phyloP scores from a whole-genome alignment of 2,797 vertebrate species.

The Pseudocheirus occidentalis region DNA sequence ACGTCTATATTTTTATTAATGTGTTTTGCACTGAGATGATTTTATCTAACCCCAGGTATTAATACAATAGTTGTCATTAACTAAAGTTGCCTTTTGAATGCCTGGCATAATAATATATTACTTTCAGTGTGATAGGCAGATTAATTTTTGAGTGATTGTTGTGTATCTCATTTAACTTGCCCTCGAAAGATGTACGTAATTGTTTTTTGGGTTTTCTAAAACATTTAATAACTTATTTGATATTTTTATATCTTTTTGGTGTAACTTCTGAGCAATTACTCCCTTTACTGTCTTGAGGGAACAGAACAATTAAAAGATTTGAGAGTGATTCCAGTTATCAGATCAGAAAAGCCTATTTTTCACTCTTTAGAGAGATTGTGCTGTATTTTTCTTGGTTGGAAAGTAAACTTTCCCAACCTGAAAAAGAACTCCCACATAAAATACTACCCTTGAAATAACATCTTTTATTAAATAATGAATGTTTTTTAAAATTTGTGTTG shows the following conservation, averaged over 20 bases:
- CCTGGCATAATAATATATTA: conserved; percentile 51
- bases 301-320: conserved; percentile 1
- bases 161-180: conserved; percentile 65
- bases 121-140: conserved; percentile 47
- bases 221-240: conserved; percentile 56
- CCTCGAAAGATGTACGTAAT: conserved; percentile 70
- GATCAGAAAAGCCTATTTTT: not conserved
- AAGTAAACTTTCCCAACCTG: not conserved
- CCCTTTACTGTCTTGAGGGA: not conserved
- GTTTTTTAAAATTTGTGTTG: not conserved
- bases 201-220: conserved; percentile 46
- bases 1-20: conserved; percentile 66
- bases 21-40: conserved; percentile 61
- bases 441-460: not conserved
- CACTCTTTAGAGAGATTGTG: not conserved
- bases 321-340: not conserved
- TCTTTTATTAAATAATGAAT: not conserved
- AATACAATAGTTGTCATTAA: conserved; percentile 57
- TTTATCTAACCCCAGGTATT: conserved; percentile 72
- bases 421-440: not conserved
- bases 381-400: not conserved
- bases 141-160: conserved; percentile 73
- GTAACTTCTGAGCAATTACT: conserved; percentile 3
- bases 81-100: conserved; percentile 69
- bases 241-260: conserved; percentile 2